Base-by-base conservation (phyloP, 2,888 invertebrate genomes). In the Caenorhabditis sp. region DNA sequence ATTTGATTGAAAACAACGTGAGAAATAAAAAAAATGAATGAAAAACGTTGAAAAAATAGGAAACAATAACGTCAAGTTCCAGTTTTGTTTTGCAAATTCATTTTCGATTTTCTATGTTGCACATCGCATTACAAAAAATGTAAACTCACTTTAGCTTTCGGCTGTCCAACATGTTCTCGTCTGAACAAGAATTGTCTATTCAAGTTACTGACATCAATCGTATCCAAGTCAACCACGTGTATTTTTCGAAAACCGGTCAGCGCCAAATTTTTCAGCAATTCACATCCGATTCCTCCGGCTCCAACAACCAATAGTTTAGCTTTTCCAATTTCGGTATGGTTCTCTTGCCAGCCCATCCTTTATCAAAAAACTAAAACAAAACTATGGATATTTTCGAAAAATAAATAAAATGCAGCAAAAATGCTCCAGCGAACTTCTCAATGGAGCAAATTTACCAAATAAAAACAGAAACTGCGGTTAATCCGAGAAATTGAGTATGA, bases 161-260 rank as follows among this genome's bases (percentile, higher is more conserved):
- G 94, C 89, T 95, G 95, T 1, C 97, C 97, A 73, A 99, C 97
- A 91, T 99, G 97, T 88, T 95, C 94, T 86, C 95, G 94, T 88
- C 95, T 94, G 88, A 99, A 99, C n/a, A 99, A 90, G 89, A 99
- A 99, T 89, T 99, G 99, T 50, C 99, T 92, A 89, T 99, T 99
- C 79, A 99, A 90, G 89, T 99, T 99, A 90, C 97, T 97, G 68
- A 99, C 93, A 90, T 99, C 99, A 88, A 99, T 99, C 0, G 97
- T 99, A 88, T 99, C 99, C 88, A 99, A 91, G 91, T 99, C 99
- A 89, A 99, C 95, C 97, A 99, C 93, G 91, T 95, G 94, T 84
- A 99, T 95, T 82, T 95, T 91, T 51, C 91, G 91, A 88, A 97
- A 99, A 76, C 97, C 97, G 77, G 94, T 93, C 58, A 97, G 90